Conservation (phyloP, 2,888 invertebrate genomes). For the Stenichneumon culpator region DNA sequence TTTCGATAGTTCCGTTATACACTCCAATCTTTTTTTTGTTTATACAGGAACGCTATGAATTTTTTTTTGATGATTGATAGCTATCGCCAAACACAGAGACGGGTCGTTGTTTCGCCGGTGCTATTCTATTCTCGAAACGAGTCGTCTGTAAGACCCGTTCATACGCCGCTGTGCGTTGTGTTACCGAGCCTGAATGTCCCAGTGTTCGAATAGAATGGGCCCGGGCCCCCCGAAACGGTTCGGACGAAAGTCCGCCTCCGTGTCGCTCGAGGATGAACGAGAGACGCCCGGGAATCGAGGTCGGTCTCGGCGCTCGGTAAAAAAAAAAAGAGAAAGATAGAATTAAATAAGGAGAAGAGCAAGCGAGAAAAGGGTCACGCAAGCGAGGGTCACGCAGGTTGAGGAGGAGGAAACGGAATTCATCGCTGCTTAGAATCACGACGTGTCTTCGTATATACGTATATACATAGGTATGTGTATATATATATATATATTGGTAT, state of each 20-base stretch:
- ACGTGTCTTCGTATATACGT: neutral
- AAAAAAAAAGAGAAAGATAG: constrained; percentile 45
- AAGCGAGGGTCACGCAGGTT: constrained; percentile 49
- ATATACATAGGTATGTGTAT: no score
- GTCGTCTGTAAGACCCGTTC: constrained; percentile 1
- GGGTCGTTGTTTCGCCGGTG: neutral
- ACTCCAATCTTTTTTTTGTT: neutral
- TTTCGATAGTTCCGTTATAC: constrained; percentile 13
- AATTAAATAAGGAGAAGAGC: constrained; percentile 35
- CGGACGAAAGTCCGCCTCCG: constrained; percentile 13
- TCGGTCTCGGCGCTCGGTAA: constrained; percentile 39
- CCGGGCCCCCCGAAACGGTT: constrained; percentile 4
- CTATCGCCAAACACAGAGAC: neutral
- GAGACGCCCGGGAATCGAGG: constrained; percentile 49
- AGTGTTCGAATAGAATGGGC: constrained; percentile 14
- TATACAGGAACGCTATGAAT: neutral
- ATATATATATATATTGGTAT: neutral
- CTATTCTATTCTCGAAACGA: constrained; percentile 8
- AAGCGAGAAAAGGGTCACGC: constrained; percentile 61
- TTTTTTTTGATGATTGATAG: constrained; percentile 9
- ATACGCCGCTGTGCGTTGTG: neutral
- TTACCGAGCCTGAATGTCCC: neutral
- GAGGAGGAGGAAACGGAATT: constrained; percentile 45
- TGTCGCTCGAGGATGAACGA: constrained; percentile 41
- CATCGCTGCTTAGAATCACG: constrained; percentile 30